Percentiles rank a stretch among this genome's conserved stretches.
Evolutionary conservation across 2,113 vertebrate species (phyloP).

Genomic region (Spilogale gracilis): DNA sequence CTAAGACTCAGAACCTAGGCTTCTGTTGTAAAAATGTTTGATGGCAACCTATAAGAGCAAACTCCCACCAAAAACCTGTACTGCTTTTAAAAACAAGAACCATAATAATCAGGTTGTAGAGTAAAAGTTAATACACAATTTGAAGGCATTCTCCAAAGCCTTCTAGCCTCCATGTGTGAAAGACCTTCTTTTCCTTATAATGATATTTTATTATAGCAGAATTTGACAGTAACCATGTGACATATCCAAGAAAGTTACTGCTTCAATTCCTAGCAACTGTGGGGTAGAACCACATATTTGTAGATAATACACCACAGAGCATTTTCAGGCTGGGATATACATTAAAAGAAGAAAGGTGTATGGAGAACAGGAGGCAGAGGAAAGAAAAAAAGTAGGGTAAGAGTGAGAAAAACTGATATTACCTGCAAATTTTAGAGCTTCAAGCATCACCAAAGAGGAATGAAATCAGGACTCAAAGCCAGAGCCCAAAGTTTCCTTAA

Average conservation of each 20-base stretch:
- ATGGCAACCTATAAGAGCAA: neutral
- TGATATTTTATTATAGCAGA: neutral
- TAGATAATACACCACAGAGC: neutral
- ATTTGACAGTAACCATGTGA: neutral
- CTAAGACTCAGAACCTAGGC: neutral
- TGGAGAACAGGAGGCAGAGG: neutral
- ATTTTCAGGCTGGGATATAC: neutral
- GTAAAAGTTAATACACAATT: constrained; percentile 42
- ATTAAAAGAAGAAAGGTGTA: neutral
- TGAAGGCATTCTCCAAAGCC: constrained; percentile 8
- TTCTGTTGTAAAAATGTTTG: constrained; percentile 6
- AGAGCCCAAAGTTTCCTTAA: neutral
- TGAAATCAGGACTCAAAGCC: neutral
- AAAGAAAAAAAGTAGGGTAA: neutral
- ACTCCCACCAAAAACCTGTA: neutral
- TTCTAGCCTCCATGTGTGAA: neutral
- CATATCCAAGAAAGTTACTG: neutral
- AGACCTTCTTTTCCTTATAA: constrained; percentile 22
- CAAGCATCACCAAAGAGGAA: neutral
- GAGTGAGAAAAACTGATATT: neutral
- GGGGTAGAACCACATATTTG: neutral
- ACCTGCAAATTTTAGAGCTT: constrained; percentile 26
- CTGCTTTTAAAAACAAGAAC: constrained; percentile 54
- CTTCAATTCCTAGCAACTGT: constrained; percentile 5
- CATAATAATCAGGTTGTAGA: neutral